Base-by-base conservation (phyloP, 2,113 vertebrate genomes). In the Stictonetta naevosa region DNA sequence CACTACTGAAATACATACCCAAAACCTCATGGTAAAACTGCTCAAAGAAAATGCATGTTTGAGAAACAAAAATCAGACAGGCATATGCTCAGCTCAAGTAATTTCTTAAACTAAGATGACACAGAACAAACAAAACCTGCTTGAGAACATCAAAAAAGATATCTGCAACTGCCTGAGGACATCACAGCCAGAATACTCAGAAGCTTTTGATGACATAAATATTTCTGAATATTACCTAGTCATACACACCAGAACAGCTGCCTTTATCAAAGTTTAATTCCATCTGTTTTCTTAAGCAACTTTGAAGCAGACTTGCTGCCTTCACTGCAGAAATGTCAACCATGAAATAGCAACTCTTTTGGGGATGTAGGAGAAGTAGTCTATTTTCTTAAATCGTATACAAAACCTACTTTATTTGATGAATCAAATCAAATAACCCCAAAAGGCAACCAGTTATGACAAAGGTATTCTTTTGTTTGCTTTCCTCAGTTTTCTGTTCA, bases 41-140 rank as follows among this genome's bases (percentile, higher is more conserved):
- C 38, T 86, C 40, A 58, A 83, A 85, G 56, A 83, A 91, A 87
- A 69, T 0, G 5, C 12, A 13, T 22, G 73, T 81, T 36, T 34
- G 44, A 74, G 33, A 77, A 83, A 44, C 18, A 67, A 59, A 46
- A 2, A 69, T 18, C 62, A 64, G 52, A 91, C 29, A 86, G 48
- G 11, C 83, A 82, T 17, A n/a, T 44, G 53, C 16, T 80, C 74
- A 86, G 71, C 69, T 82, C 58, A 64, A 66, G n/a, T 1, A 0
- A 36, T 16, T 84, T 87, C 60, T 59, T 77, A 77, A 63, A 59
- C 53, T 67, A 62, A 79, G 17, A 55, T 72, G 71, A 85, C 67
- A 87, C 18, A 76, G 33, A 93, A 93, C 67, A 87, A 84, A 92
- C 66, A 88, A 81, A 92, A 87, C 59, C 55, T 68, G 69, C 64